These are phyloP conservation scores for Scrobipalpa atriplicella DNA, from an alignment of 2,888 invertebrate genomes.

Conservation along the genomic window DNA sequence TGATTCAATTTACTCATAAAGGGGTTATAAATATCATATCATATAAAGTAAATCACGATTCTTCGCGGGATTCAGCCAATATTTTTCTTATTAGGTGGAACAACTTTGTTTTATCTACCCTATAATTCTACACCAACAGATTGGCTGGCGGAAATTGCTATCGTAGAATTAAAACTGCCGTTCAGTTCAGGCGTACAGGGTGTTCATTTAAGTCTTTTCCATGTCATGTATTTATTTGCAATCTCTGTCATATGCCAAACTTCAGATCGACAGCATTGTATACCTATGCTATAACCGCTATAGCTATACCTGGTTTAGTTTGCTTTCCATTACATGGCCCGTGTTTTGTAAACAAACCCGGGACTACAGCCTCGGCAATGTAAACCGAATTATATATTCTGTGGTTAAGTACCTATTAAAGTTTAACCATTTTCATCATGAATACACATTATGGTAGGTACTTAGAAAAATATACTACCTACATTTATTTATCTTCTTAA, in stretches of 20 bases:
- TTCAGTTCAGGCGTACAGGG: no score
- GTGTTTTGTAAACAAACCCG: background rate
- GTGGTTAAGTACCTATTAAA: background rate
- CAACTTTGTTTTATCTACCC: background rate
- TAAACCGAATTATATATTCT: background rate
- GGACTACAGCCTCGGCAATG: background rate
- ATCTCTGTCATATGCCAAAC: no score
- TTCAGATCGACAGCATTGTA: no score
- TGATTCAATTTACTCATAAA: conserved; percentile 1
- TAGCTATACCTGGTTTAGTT: conserved; percentile 1
- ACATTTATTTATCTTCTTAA: no score
- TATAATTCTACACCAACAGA: background rate
- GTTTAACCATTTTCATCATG: no score
- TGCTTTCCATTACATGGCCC: conserved; percentile 23
- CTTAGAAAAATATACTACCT: no score
- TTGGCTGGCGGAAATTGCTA: no score
- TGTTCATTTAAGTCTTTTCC: no score
- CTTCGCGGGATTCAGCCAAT: background rate
- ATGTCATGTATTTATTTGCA: no score
- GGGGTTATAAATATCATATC: background rate
- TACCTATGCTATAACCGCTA: no score
- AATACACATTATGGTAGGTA: no score
- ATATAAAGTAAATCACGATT: background rate
- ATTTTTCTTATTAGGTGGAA: background rate
- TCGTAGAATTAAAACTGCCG: no score